These are phyloP conservation scores for Rhorus exstirpatorius DNA, from an alignment of 2,888 invertebrate genomes.

Conservation along the genomic window DNA sequence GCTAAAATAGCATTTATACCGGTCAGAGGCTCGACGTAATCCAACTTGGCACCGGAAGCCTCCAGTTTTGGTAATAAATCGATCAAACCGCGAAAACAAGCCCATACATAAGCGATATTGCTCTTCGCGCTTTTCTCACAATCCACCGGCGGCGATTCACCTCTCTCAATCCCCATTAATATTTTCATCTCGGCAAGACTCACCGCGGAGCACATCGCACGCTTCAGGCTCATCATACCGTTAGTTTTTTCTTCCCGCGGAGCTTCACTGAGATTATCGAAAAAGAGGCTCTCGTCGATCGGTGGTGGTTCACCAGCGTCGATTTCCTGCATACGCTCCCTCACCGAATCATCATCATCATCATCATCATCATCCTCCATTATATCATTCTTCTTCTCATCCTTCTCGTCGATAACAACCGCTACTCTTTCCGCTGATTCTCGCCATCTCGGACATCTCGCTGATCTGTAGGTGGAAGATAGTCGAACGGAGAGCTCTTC, in stretches of 20 bases:
- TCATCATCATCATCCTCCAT: too few species aligned
- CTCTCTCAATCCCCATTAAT: conserved; percentile 80
- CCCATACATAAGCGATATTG: conserved; percentile 91
- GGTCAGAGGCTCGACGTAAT: conserved; percentile 90
- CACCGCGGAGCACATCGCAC: conserved; percentile 81
- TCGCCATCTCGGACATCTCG: conserved; percentile 69
- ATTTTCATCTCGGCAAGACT: conserved; percentile 80
- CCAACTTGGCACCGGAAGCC: conserved; percentile 90
- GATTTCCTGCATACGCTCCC: conserved; percentile 77
- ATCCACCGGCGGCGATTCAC: too few species aligned
- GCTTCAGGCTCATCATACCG: conserved; percentile 78
- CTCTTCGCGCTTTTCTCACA: conserved; percentile 85
- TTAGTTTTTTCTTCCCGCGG: conserved; percentile 76
- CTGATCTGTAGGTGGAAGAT: conserved; percentile 78
- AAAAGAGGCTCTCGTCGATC: conserved; percentile 83
- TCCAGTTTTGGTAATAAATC: conserved; percentile 90
- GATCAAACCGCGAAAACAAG: conserved; percentile 91
- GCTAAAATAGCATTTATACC: conserved; percentile 92
- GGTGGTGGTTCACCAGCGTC: conserved; percentile 84
- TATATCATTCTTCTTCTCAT: too few species aligned
- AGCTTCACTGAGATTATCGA: conserved; percentile 82
- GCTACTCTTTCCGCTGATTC: conserved; percentile 73
- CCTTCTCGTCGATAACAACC: conserved; percentile 62
- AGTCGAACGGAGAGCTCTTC: conserved; percentile 76
- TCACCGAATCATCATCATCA: conserved; percentile 33